Conservation (phyloP, 2,888 invertebrate species). For the Coleophora deauratella region DNA sequence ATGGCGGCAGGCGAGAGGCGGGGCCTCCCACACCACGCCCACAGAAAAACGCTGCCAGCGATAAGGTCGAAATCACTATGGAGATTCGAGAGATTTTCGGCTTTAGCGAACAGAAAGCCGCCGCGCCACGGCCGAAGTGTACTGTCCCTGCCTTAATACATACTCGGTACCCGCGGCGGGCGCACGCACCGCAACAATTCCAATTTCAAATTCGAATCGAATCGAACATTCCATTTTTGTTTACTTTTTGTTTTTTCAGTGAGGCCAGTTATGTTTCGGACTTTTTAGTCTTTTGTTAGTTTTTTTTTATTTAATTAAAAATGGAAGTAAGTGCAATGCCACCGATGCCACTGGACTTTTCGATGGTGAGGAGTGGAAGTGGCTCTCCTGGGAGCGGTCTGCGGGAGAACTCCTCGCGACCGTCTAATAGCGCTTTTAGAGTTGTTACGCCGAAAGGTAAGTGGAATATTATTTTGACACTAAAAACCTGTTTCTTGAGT, state of each 20-base stretch:
- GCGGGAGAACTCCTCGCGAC: constrained; percentile 55
- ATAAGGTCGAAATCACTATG: constrained; percentile 69
- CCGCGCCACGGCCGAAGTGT: constrained; percentile 37
- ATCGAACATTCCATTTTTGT: too few species aligned
- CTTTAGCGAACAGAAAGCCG: constrained; percentile 54
- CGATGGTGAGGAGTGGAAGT: constrained; percentile 66
- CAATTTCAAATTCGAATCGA: constrained; percentile 29
- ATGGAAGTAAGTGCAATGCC: constrained; percentile 77
- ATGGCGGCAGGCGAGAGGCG: constrained; percentile 57
- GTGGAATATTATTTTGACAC: constrained; percentile 6
- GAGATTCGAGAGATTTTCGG: constrained; percentile 56
- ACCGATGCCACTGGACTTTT: constrained; percentile 80
- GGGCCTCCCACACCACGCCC: constrained; percentile 54
- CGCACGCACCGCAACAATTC: constrained; percentile 51
- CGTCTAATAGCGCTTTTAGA: constrained; percentile 76
- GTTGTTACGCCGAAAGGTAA: constrained; percentile 79
- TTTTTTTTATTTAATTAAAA: constrained; percentile 32
- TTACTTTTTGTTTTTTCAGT: too few species aligned
- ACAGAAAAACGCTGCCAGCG: constrained; percentile 37
- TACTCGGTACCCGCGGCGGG: constrained; percentile 51
- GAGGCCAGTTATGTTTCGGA: constrained; percentile 18
- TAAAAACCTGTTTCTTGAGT: background rate
- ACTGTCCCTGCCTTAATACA: constrained; percentile 56
- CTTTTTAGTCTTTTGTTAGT: constrained; percentile 18
- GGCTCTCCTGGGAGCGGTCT: constrained; percentile 43